Evolutionary conservation across 2,888 invertebrate genomes (phyloP), one percentile per base, ranked within the genome.

Genomic region (Oligia fasciuncula): DNA sequence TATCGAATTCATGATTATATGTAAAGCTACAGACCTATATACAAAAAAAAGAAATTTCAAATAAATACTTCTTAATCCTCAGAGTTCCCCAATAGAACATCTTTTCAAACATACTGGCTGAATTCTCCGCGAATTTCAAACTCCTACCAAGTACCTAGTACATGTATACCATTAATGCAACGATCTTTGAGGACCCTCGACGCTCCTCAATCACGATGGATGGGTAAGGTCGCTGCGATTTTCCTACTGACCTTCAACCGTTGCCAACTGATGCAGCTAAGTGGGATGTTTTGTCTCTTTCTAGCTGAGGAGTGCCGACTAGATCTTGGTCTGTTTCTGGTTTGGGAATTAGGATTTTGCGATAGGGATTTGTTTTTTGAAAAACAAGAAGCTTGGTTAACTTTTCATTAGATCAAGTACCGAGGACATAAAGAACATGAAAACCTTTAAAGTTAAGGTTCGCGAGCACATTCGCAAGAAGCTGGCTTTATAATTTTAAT

Each of bases 181-280:
- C 69, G 62, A 67, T 85, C 70, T 66, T 66, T 79, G 79, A 66
- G 83, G 84, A 85, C 84, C 68, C 73, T 74, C 73, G 54, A 68
- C 82, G 46, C 62, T 78, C 67, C 66, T 87, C 70, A 91, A 89
- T 92, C 88, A 87, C 79, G 78, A 82, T 78, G 80, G 91, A 91
- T 89, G 79, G 76, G 71, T 87, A 87, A 92, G 92, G 92, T 89
- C 91, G 78, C 60, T 79, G 83, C 88, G 87, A 86, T 87, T 90
- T 90, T 89, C 88, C 85, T 81, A 79, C 81, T 88, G 91, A 90
- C 93, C 93, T 93, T 90, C 88, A 69, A 49, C n/a, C 75, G 74
- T 82, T 79, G 76, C 69, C 65, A 80, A 80, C 86, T 87, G 88
- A 85, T 88, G 88, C 88, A 88, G 80, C 57, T 76, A 86, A 86